phyloP scores from a whole-genome alignment of 2,797 vertebrate genomes.

The Oceanodroma leucorhoa region DNA sequence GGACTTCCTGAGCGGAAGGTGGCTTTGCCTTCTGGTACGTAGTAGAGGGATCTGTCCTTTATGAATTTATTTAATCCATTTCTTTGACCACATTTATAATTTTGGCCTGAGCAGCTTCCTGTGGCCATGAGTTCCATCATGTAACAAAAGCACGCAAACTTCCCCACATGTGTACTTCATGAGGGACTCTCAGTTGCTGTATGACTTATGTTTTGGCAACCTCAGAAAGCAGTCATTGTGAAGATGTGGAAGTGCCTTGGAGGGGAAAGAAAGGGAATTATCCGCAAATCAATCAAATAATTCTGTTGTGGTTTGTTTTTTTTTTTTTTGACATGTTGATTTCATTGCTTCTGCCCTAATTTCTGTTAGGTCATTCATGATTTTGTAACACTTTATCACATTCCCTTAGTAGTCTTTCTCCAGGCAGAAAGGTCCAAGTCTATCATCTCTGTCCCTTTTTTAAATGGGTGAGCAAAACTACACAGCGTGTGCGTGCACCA shows the following conservation, averaged over 20 bases:
- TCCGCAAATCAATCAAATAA: not conserved
- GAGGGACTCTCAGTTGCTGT: not conserved
- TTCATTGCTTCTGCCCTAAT: not conserved
- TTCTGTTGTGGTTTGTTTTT: not conserved
- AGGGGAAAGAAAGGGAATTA: not conserved
- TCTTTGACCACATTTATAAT: not conserved
- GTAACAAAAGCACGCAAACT: not conserved
- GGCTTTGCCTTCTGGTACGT: not conserved
- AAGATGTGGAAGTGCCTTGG: not conserved
- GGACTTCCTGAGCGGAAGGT: not conserved
- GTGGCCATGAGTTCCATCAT: not conserved
- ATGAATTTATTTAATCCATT: not conserved
- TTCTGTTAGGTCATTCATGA: not conserved
- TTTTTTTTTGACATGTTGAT: not conserved
- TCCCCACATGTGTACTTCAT: not conserved
- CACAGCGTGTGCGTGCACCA: fast-evolving
- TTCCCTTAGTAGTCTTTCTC: not conserved
- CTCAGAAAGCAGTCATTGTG: not conserved
- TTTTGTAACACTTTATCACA: not conserved
- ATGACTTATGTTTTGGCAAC: conserved; percentile 30
- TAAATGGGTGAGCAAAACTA: not conserved
- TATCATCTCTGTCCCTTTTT: not conserved
- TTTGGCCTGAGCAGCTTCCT: not conserved
- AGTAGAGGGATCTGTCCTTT: not conserved
- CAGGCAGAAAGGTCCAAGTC: not conserved